Base-by-base conservation (phyloP, 2,797 vertebrate genomes). In the Ctenosaura bakeri region DNA sequence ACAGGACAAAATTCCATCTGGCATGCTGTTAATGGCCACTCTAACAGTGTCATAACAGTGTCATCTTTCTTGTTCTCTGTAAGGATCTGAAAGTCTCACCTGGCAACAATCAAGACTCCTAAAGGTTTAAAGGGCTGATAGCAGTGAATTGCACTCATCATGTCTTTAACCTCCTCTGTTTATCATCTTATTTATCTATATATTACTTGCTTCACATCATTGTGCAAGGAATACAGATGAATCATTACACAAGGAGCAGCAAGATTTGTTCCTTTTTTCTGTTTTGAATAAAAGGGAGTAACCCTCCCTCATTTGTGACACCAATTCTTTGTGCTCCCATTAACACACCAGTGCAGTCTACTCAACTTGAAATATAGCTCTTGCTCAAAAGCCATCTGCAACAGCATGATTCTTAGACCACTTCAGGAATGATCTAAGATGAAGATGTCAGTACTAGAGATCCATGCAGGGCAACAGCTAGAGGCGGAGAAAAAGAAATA, bases 11-110 rank as follows among this genome's bases (percentile, higher is more conserved):
- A 96, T 96, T 96, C 94, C 95, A 95, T 96, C 92, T 96, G 96
- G 95, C 95, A 96, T 94, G 94, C 94, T 95, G 96, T 94, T 96
- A 96, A 96, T 96, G 95, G 95, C 94, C 94, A 94, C 90, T 94
- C 90, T 92, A 93, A 89, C 89, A 91, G 85, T 87, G 91, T 94
- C 94, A 94, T 86, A 95, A 92, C 92, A 94, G 94, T 96, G 96
- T 96, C 96, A 96, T 94, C 89, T 94, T 82, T 78, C 88, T 89
- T 86, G 74, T 78, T 42, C 91, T 59, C 79, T 94, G 91, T 92
- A 92, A 95, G 94, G 59, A 95, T 95, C 89, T 69, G 93, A 96
- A 94, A 94, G 80, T 90, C 92, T 96, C 94, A 96, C 94, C 95
- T 95, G 92, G 91, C 93, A 95, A 93, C 93, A 90, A 91, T 94